These are phyloP conservation scores for Knipowitschia caucasica DNA, from an alignment of 2,797 vertebrate species.

Conservation along the genomic window DNA sequence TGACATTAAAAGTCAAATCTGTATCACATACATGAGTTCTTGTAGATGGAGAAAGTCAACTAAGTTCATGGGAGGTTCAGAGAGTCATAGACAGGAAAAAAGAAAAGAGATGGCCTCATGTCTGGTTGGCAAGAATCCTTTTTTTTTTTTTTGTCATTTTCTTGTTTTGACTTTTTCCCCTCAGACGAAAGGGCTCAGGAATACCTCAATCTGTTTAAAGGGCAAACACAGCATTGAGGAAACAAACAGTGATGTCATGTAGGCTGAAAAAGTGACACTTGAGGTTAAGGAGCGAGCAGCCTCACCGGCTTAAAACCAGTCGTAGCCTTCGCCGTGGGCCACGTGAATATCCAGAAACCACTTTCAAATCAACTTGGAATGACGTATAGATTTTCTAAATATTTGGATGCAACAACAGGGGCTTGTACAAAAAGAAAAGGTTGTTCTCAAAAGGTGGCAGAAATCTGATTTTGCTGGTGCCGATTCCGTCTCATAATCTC, in stretches of 20 bases:
- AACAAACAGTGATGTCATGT: constrained; percentile 49
- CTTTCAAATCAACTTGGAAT: constrained; percentile 59
- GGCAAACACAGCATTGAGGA: constrained; percentile 56
- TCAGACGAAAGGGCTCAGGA: constrained; percentile 62
- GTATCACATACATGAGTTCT: constrained; percentile 70
- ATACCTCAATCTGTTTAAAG: constrained; percentile 63
- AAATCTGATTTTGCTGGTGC: constrained; percentile 65
- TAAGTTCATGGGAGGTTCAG: constrained; percentile 73
- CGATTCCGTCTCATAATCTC: constrained; percentile 36
- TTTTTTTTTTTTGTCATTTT: constrained; percentile 20
- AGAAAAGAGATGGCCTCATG: constrained; percentile 55
- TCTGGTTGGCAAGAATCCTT: constrained; percentile 61
- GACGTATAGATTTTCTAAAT: constrained; percentile 60
- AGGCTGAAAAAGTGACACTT: constrained; percentile 55
- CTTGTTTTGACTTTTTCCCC: constrained; percentile 12
- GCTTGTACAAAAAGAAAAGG: constrained; percentile 41
- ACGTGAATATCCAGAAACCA: constrained; percentile 52
- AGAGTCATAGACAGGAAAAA: constrained; percentile 61
- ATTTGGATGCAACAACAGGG: constrained; percentile 44
- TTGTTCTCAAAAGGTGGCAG: constrained; percentile 40
- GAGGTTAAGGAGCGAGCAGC: constrained; percentile 61
- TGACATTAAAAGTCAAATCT: constrained; percentile 57
- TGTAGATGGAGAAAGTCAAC: constrained; percentile 64
- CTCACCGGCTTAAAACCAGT: constrained; percentile 60
- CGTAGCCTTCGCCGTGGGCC: constrained; percentile 44